A percentile compares a stretch with the other conserved stretches of the same genome.
phyloP scores from a whole-genome alignment of 2,113 vertebrate species.

The Thalassarche chlororhynchos region DNA sequence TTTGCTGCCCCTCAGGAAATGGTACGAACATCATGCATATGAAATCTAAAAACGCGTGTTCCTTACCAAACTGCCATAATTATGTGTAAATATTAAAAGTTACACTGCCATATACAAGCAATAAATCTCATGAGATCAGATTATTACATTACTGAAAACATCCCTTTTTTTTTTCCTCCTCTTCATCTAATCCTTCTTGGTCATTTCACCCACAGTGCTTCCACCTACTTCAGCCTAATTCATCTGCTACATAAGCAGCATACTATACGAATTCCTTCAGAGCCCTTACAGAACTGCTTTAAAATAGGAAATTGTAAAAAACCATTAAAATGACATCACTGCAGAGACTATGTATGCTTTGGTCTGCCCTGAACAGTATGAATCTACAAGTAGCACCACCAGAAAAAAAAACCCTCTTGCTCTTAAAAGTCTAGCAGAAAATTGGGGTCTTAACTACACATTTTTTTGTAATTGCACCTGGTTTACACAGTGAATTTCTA shows the following conservation, averaged over 20 bases:
- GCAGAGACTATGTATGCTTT: background rate
- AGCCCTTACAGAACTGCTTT: background rate
- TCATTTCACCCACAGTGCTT: background rate
- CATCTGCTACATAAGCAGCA: background rate
- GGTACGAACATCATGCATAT: background rate
- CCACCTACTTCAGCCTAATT: background rate
- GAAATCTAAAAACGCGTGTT: background rate
- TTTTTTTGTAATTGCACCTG: background rate
- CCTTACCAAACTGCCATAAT: background rate
- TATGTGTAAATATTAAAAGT: background rate
- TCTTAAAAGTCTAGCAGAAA: background rate
- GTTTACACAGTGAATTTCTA: background rate
- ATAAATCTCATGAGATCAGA: background rate
- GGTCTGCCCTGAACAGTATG: background rate
- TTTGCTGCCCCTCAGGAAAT: background rate
- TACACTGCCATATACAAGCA: background rate
- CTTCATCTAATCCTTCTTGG: background rate
- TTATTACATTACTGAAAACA: background rate
- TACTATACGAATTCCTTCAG: background rate
- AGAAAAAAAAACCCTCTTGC: background rate
- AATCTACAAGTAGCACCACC: background rate
- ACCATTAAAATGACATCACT: background rate
- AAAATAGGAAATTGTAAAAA: background rate
- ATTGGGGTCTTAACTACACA: rapidly evolving
- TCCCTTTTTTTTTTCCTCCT: background rate